Base-by-base conservation (phyloP, 2,113 vertebrate genomes). In the Phalacrocorax aristotelis region DNA sequence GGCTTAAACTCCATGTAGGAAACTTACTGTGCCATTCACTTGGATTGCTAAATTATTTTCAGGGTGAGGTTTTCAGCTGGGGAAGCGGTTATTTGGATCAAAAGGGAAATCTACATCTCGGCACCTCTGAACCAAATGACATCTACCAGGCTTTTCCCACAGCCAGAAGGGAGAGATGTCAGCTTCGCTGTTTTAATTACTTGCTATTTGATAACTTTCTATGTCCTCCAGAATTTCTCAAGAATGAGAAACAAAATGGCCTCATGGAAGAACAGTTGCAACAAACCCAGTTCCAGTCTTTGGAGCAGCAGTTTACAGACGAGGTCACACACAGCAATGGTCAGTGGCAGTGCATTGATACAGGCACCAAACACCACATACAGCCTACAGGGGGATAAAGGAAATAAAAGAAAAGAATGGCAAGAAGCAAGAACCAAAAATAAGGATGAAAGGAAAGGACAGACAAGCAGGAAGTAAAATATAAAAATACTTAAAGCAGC, bases 201-300 rank as follows among this genome's bases (percentile, higher is more conserved):
- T 83, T 94, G 62, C 30, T 70, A 30, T 29, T 3, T 29, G 40
- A 6, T 44, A 87, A 86, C 83, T 83, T 92, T 86, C 92, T 92
- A 10, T 17, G 36, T 72, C 70, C 92, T 83, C 87, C 92, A 86
- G 79, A 86, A 93, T 74, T 94, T 83, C 87, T 92, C 71, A 51
- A 49, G 79, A 88, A 66, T 5, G 12, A 92, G 42, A 72, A 83
- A 80, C 49, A 70, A 83, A 87, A 80, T 5, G 62, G 78, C 71
- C 78, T 90, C 8, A 3, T 5, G 38, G 48, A 69, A 65, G 54
- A 85, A 68, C 14, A 82, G 48, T 6, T 70, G 57, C 74, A 88
- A 69, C 71, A 94, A 65, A 77, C 25, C 15, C 30, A 32, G 36
- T n/a, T 79, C 15, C 49, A 74, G 29, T 18, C 75, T 74, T 26